These are phyloP conservation scores for Drosophila antonietae DNA, from an alignment of 2,888 invertebrate genomes.

Conservation along the genomic window DNA sequence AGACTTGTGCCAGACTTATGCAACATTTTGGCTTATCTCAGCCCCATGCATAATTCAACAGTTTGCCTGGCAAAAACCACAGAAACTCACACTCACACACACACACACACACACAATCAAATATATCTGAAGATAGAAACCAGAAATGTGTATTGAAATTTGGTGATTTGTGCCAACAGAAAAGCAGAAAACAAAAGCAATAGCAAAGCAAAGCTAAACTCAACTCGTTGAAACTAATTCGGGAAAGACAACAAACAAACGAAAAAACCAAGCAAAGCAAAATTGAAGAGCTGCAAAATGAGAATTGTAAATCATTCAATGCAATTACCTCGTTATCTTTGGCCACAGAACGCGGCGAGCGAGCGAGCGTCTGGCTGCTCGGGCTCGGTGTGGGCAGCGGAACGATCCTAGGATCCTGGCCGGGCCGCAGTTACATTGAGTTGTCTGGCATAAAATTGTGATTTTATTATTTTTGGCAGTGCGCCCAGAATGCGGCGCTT, in stretches of 20 bases:
- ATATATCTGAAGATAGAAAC: conserved; percentile 15
- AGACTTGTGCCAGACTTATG: conserved; percentile 32
- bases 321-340: conserved; percentile 82
- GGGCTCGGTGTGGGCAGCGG: conserved; percentile 15
- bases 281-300: conserved; percentile 43
- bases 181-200: conserved; percentile 13
- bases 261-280: conserved; percentile 6
- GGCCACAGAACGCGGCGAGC: conserved; percentile 58
- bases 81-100: conserved; percentile 15
- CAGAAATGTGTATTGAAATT: conserved; percentile 37
- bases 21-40: conserved; percentile 65
- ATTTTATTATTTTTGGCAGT: conserved; percentile 79
- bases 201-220: conserved; percentile 11
- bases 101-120: conserved; percentile 17
- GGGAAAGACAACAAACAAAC: conserved; percentile 23
- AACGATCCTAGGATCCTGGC: conserved; percentile 45
- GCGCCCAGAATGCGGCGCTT: conserved; percentile 61
- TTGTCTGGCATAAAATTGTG: conserved; percentile 69
- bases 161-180: conserved; percentile 38
- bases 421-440: conserved; percentile 54
- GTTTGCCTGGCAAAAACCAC: conserved; percentile 44
- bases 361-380: not conserved
- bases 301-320: conserved; percentile 75
- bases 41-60: conserved; percentile 68
- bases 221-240: conserved; percentile 51